A percentile compares a stretch with the other conserved stretches of the same genome.
Conservation (phyloP, 1,140 invertebrate species). For the Patella vulgata region DNA sequence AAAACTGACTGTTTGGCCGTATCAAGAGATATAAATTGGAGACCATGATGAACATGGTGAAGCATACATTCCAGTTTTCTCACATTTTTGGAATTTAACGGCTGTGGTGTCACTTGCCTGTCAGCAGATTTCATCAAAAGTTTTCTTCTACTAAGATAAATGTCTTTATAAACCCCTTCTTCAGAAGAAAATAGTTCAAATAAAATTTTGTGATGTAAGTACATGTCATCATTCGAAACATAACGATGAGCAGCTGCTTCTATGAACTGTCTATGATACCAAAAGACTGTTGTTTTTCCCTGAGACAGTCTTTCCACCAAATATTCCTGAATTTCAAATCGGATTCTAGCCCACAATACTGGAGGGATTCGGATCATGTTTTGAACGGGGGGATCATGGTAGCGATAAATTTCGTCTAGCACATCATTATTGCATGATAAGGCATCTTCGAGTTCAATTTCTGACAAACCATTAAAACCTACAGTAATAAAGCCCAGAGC, state of each 20-base stretch:
- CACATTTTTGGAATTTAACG: slow-evolving; percentile 32
- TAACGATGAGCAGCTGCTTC: slow-evolving; percentile 92
- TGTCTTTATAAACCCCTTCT: slow-evolving; percentile 38
- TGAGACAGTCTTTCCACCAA: slow-evolving; percentile 74
- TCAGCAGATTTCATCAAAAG: slow-evolving; percentile 46
- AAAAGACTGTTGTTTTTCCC: slow-evolving; percentile 82
- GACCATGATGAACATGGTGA: slow-evolving; percentile 42
- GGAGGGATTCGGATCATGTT: slow-evolving; percentile 60
- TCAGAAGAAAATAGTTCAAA: slow-evolving; percentile 45
- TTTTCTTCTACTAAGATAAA: slow-evolving; percentile 40
- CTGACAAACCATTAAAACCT: slow-evolving; percentile 56
- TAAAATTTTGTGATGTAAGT: slow-evolving; percentile 42
- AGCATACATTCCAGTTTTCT: slow-evolving; percentile 52
- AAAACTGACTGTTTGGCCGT: slow-evolving; percentile 39
- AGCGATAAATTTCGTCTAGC: slow-evolving; percentile 59
- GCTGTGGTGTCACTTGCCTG: slow-evolving; percentile 52
- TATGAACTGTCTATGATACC: slow-evolving; percentile 84
- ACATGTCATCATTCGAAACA: slow-evolving; percentile 70
- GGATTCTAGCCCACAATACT: slow-evolving; percentile 76
- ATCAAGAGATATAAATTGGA: slow-evolving; percentile 20
- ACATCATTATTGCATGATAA: slow-evolving; percentile 63
- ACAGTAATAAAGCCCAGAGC: slow-evolving; percentile 78
- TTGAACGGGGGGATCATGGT: slow-evolving; percentile 59
- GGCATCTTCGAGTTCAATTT: slow-evolving; percentile 64
- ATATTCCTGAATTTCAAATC: slow-evolving; percentile 76